A percentile compares a stretch with the other conserved stretches of the same genome.
phyloP scores from a whole-genome alignment of 1,140 invertebrate genomes.

The Pinna nobilis region DNA sequence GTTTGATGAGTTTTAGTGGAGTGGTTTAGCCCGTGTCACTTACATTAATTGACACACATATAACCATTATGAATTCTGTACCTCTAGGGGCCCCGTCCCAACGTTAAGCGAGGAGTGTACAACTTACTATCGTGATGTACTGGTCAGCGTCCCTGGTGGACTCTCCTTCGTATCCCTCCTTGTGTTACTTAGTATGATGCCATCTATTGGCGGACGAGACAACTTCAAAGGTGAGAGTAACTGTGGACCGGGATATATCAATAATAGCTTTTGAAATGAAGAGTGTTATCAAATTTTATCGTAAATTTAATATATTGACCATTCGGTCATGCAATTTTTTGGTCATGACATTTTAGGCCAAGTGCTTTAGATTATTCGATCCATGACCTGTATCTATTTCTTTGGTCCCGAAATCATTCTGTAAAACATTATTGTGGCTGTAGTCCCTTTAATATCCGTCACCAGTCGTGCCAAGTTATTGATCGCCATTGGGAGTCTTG shows the following conservation, averaged over 20 bases:
- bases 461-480: too few species aligned
- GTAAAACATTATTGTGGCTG: background rate
- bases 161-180: slow-evolving; percentile 14
- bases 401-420: background rate
- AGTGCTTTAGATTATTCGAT: too few species aligned
- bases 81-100: background rate
- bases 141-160: slow-evolving; percentile 10
- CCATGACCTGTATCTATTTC: background rate
- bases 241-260: background rate
- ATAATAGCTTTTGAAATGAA: background rate
- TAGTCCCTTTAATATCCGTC: background rate
- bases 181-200: slow-evolving; percentile 1
- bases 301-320: too few species aligned
- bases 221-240: slow-evolving; percentile 4
- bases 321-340: too few species aligned
- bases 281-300: background rate
- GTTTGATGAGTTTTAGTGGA: too few species aligned
- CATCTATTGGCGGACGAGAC: slow-evolving; percentile 6
- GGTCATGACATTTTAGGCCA: too few species aligned
- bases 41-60: too few species aligned
- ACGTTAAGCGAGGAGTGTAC: slow-evolving; percentile 1
- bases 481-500: too few species aligned
- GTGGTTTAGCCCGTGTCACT: too few species aligned
- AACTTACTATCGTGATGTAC: slow-evolving; percentile 17
- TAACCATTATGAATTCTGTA: too few species aligned